A percentile compares a stretch with the other conserved stretches of the same genome.
These are phyloP conservation scores for Sebastes hubbsi DNA, from an alignment of 2,797 vertebrate genomes.

Conservation along the genomic window DNA sequence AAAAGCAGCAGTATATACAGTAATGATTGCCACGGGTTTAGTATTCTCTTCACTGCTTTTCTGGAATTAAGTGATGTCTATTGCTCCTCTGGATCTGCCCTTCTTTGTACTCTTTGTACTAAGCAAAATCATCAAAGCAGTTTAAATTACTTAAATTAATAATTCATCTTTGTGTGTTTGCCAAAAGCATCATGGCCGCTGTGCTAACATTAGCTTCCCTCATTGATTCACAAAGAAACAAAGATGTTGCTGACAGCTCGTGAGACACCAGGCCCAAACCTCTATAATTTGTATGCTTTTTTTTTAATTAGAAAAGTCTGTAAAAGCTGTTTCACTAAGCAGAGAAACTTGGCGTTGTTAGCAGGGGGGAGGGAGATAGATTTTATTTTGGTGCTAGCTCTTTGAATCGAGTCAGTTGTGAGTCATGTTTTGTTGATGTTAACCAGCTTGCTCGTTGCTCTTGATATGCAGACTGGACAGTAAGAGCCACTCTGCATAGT, in stretches of 20 bases:
- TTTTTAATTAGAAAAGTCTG: constrained; percentile 1
- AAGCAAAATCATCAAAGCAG: constrained; percentile 51
- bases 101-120: constrained; percentile 22
- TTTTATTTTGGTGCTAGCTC: constrained; percentile 32
- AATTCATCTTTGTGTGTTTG: constrained; percentile 56
- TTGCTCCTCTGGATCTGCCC: constrained; percentile 30
- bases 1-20: not conserved
- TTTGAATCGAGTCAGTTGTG: constrained; percentile 34
- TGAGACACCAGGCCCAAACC: not conserved
- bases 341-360: not conserved
- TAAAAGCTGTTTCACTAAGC: not conserved
- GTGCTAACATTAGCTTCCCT: constrained; percentile 27
- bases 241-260: constrained; percentile 19
- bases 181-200: constrained; percentile 42
- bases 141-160: constrained; percentile 51
- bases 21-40: not conserved
- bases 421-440: constrained; percentile 59
- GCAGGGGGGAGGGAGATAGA: constrained; percentile 1
- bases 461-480: constrained; percentile 46
- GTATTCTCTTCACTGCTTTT: constrained; percentile 9
- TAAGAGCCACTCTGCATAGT: constrained; percentile 29
- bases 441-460: constrained; percentile 34
- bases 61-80: constrained; percentile 42
- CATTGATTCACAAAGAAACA: constrained; percentile 35
- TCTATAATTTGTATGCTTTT: not conserved